phyloP scores from a whole-genome alignment of 2,113 vertebrate species.

The Equus quagga region DNA sequence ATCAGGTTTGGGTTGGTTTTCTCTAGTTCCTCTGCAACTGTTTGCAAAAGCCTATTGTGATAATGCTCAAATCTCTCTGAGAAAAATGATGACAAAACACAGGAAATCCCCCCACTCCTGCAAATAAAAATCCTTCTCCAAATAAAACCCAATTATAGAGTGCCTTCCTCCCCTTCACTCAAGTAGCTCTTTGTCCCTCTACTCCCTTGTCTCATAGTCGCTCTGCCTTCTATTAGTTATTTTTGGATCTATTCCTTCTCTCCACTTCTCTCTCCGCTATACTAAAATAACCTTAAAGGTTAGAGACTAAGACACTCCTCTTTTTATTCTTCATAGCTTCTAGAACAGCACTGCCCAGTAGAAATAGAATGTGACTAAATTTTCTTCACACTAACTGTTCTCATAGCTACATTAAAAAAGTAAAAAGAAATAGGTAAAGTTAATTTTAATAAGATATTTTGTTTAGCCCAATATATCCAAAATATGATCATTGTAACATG shows the following conservation, averaged over 20 bases:
- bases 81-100: conserved; percentile 43
- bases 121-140: not conserved
- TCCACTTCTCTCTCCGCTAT: not conserved
- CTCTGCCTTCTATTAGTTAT: not conserved
- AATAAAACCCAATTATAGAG: not conserved
- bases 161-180: not conserved
- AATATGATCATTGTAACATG: conserved; percentile 1
- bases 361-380: not conserved
- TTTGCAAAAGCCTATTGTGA: conserved; percentile 45
- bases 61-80: not conserved
- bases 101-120: not conserved
- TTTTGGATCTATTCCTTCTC: not conserved
- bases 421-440: conserved; percentile 19
- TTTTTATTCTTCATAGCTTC: not conserved
- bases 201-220: not conserved
- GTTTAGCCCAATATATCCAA: not conserved
- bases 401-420: conserved; percentile 23
- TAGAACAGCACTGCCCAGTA: not conserved
- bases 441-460: conserved; percentile 41
- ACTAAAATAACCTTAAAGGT: conserved; percentile 31
- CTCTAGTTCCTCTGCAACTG: conserved; percentile 26
- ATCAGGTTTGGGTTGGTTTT: conserved; percentile 53
- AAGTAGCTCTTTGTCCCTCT: not conserved
- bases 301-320: not conserved
- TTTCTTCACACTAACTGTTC: conserved; percentile 28